Evolutionary conservation across 2,888 invertebrate genomes (phyloP), one percentile per base, ranked within the genome.

Genomic region (Hofmannophila pseudospretella): DNA sequence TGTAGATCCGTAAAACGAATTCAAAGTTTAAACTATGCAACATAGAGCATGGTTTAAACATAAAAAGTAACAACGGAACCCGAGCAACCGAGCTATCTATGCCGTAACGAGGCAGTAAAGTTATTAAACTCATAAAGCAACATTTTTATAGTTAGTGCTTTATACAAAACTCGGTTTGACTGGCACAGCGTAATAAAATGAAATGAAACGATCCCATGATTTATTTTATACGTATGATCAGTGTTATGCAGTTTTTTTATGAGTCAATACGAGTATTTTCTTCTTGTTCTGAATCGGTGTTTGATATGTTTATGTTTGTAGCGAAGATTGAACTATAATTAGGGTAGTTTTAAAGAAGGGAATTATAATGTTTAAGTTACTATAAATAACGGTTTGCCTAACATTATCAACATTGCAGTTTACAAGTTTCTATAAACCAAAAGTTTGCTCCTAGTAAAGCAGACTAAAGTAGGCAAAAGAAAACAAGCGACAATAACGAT

Each of bases 201-300:
- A 67, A 76, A 81, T 80, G 77, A 78, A 79, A 80, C 79, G 77
- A 79, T 80, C 66, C 71, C 48, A 62, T 80, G 82, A 82, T 81
- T 82, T 81, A 82, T 81, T 77, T 73, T 68, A 71, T 67, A 67
- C 60, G 66, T 57, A 62, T 51, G 72, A 68, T 68, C 53, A 48
- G 65, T 44, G 51, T 71, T 67, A 74, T 77, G 73, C 72, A 57
- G 42, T 38, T 44, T 44, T 36, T 44, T 39, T 49, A 37, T 19
- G 34, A 32, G 27, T 13, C 12, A 22, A 22, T 32, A 22, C 12
- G n/a, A n/a, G n/a, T n/a, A n/a, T 11, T 22, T 32, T 32, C 10
- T 20, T 22, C 11, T 10, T 14, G 31, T 20, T 26, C 8, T 8
- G 10, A 26, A 26, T 26, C 26, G 22, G n/a, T 11, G 1, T 27